Evolutionary conservation across 2,888 invertebrate genomes (phyloP).

Genomic region (Andrena bucephala): DNA sequence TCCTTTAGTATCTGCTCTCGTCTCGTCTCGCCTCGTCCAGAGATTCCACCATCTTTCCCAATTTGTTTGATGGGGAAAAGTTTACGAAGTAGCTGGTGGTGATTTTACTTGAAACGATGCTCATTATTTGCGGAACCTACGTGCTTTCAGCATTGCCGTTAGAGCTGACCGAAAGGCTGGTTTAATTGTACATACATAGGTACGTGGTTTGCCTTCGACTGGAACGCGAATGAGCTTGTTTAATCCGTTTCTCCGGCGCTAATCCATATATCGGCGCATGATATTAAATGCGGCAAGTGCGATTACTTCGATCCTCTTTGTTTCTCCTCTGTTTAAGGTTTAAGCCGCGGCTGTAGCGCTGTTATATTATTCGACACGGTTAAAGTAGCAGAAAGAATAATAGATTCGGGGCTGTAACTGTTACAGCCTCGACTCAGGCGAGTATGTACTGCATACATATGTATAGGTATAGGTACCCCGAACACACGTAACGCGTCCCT

Average conservation of each 20-base stretch:
- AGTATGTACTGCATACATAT: not conserved
- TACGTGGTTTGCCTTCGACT: not conserved
- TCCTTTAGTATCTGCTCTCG: not conserved
- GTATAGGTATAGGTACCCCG: too few relatives aligned
- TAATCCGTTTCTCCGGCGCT: not conserved
- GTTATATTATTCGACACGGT: slow-evolving; percentile 3
- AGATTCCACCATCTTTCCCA: slow-evolving; percentile 4
- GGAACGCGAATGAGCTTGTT: not conserved
- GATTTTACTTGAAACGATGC: not conserved
- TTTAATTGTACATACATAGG: not conserved
- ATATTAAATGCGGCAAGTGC: slow-evolving; percentile 4
- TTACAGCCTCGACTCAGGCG: not conserved
- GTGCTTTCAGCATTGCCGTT: not conserved
- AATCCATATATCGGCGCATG: not conserved
- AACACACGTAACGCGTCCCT: not conserved
- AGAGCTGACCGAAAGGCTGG: not conserved
- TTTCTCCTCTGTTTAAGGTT: not conserved
- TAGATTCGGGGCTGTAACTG: not conserved
- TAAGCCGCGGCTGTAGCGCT: not conserved
- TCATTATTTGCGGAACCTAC: not conserved
- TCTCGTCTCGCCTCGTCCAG: not conserved
- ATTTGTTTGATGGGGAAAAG: not conserved
- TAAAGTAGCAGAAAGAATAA: slow-evolving; percentile 4
- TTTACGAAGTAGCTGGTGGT: not conserved
- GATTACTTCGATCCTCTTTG: not conserved